Base-by-base conservation (phyloP, 2,888 invertebrate species). In the Drepanosiphum platanoidis region DNA sequence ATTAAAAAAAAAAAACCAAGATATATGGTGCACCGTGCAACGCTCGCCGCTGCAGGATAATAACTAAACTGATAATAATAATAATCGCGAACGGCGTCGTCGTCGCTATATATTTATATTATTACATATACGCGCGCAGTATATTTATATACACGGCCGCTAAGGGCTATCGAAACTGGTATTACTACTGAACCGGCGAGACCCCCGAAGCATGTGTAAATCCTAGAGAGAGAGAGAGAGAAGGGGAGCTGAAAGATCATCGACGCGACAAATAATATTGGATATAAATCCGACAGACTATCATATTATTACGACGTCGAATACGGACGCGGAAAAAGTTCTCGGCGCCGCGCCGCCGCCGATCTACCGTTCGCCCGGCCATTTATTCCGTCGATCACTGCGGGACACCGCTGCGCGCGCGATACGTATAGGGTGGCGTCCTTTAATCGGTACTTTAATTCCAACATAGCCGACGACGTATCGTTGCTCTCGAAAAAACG, bases 141-240 rank as follows among this genome's bases (percentile, higher is more conserved):
- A 42, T 27, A 30, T 30, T 3, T 15, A 30, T 32, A 5, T 34
- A 15, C 27, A 58, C 75, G 58, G 46, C 70, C 36, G 80, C 80
- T 80, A 70, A 80, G 80, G 70, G 80, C 80, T 80, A 80, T 83
- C 66, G 66, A 83, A 83, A 83, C 83, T 83, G 83, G 83, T 83
- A 80, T 80, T 36, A 18, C 70, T 30, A 15, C 36, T 8, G 34
- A 11, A 13, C 34, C 68, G 34, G 34, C n/a, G 34, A 32, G 30
- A 3, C n/a, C 34, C 68, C 34, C 68, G 68, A n/a, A 32, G 79
- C 32, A 66, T 0, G 13, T 61, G 30, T 64, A 27, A 13, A n/a
- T 13, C 64, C 27, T 13, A 11, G 61, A 27, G 27, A 2, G 61
- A 30, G 30, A 64, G 27, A 64, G 11, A 64, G 27, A 30, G 27